These are phyloP conservation scores for Glyphotaelius pellucidus DNA, from an alignment of 2,888 invertebrate genomes.

Conservation along the genomic window DNA sequence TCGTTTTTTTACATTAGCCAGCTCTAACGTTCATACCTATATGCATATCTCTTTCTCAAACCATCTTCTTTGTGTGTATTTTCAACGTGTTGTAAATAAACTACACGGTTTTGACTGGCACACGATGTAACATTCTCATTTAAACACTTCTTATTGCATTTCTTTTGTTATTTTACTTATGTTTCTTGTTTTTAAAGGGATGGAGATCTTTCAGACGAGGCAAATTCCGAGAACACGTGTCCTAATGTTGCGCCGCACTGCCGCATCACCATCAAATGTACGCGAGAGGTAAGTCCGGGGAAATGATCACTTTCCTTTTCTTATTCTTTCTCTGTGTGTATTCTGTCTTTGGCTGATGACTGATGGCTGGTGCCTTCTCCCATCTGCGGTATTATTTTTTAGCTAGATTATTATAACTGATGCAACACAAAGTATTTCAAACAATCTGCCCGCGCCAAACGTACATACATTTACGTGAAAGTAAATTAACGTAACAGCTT, in stretches of 20 bases:
- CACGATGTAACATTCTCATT: not conserved
- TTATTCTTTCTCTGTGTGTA: not conserved
- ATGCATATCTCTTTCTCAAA: no score
- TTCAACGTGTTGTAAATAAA: not conserved
- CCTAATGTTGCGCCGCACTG: slow-evolving; percentile 86
- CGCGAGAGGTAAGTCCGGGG: slow-evolving; percentile 85
- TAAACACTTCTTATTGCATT: not conserved
- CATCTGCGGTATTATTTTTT: not conserved
- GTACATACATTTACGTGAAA: not conserved
- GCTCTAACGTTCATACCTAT: no score
- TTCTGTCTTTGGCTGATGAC: not conserved
- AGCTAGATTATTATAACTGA: not conserved
- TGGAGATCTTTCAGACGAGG: slow-evolving; percentile 71
- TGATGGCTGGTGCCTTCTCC: not conserved
- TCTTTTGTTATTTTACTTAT: not conserved
- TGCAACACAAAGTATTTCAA: not conserved
- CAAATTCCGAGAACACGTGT: slow-evolving; percentile 68
- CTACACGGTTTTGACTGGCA: not conserved
- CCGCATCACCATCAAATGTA: slow-evolving; percentile 94
- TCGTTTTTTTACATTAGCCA: no score
- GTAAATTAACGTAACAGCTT: not conserved
- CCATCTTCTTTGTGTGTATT: not conserved
- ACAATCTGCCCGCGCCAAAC: not conserved
- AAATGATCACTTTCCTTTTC: slow-evolving; percentile 18
- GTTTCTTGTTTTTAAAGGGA: slow-evolving; percentile 67